Conservation (phyloP, 2,888 invertebrate species). For the Mimas tiliae region DNA sequence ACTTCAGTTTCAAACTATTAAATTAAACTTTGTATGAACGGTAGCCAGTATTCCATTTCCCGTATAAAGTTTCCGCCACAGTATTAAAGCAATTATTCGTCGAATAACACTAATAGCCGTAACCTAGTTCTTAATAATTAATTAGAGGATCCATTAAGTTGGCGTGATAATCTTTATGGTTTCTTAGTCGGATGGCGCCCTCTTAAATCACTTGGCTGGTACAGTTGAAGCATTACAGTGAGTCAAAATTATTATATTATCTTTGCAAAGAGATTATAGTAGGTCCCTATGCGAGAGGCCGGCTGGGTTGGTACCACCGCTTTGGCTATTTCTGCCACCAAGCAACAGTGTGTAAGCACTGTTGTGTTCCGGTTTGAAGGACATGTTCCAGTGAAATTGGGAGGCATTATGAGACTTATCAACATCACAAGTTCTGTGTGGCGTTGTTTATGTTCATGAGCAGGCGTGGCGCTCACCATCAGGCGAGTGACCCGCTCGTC, state of each 20-base stretch:
- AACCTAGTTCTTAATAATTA: constrained; percentile 69
- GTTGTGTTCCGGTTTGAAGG: no score
- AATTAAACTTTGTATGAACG: not conserved
- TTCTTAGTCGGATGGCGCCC: constrained; percentile 56
- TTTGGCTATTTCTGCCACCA: no score
- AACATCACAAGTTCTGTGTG: no score
- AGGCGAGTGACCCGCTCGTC: no score
- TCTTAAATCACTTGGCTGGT: constrained; percentile 57
- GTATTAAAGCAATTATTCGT: constrained; percentile 33
- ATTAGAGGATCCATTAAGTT: constrained; percentile 69
- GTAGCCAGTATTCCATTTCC: constrained; percentile 8
- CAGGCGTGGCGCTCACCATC: no score
- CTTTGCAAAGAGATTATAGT: no score
- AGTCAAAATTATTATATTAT: not conserved
- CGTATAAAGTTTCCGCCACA: constrained; percentile 2
- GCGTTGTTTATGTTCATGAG: no score
- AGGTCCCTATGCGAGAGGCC: no score
- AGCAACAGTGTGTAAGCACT: no score
- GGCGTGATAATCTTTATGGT: constrained; percentile 73
- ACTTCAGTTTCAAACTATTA: not conserved
- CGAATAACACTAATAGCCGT: constrained; percentile 33
- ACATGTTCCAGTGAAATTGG: no score
- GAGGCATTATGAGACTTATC: no score
- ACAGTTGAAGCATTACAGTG: not conserved
- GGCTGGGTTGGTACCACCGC: no score